Evolutionary conservation across 2,113 vertebrate species (phyloP).

Genomic region (Turdus rufiventris): DNA sequence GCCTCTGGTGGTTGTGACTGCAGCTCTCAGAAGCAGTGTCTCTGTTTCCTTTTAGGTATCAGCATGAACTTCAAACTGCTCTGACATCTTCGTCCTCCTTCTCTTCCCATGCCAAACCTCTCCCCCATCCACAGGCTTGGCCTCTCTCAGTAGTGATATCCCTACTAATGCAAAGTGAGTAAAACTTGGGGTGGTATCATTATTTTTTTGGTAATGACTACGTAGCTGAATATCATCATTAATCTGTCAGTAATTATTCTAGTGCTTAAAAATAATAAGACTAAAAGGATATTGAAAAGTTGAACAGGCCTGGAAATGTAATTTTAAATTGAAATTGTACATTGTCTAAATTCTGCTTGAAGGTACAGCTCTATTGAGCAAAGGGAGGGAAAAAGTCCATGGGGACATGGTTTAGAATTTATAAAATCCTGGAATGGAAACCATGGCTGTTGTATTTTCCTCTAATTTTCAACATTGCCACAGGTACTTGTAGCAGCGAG

Average conservation of each 20-base stretch:
- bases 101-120: not conserved
- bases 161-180: not conserved
- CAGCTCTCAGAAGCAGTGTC: not conserved
- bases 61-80: not conserved
- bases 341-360: not conserved
- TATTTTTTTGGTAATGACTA: not conserved
- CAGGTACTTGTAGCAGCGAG: not conserved
- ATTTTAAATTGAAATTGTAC: not conserved
- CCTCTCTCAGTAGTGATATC: not conserved
- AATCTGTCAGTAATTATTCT: not conserved
- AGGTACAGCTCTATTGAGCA: not conserved
- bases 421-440: not conserved
- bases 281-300: not conserved
- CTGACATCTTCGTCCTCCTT: not conserved
- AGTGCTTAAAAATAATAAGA: not conserved
- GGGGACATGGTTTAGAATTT: not conserved
- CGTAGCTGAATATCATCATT: not conserved
- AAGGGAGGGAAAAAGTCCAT: fast-evolving
- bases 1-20: not conserved
- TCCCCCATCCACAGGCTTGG: not conserved
- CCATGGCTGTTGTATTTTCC: not conserved
- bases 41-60: not conserved
- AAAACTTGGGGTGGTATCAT: not conserved
- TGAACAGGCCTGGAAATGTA: not conserved
- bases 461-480: not conserved